phyloP scores from a whole-genome alignment of 1,140 invertebrate species.

The Drosophila nigrodunni region DNA sequence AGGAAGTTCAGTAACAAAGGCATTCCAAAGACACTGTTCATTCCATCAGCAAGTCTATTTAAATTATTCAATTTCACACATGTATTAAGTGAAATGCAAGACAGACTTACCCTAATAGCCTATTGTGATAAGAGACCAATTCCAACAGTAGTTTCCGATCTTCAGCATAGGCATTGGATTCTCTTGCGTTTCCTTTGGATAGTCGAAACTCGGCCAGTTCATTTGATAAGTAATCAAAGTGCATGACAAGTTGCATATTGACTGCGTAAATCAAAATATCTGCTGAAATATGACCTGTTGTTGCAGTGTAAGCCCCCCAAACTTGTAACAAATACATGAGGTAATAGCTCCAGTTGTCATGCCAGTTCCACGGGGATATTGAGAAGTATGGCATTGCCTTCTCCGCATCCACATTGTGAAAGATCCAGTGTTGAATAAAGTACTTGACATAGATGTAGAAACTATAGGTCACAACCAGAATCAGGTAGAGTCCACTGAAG shows the following conservation, averaged over 20 bases:
- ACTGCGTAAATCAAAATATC: slow-evolving; percentile 50
- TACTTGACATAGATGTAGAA: slow-evolving; percentile 42
- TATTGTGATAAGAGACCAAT: slow-evolving; percentile 53
- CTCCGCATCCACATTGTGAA: slow-evolving; percentile 14
- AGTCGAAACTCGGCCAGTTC: slow-evolving; percentile 10
- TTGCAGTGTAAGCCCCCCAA: slow-evolving; percentile 45
- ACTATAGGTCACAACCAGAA: slow-evolving; percentile 55
- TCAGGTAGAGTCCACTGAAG: slow-evolving; percentile 50
- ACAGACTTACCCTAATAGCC: slow-evolving; percentile 40
- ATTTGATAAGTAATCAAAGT: slow-evolving; percentile 52
- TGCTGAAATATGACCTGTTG: slow-evolving; percentile 53
- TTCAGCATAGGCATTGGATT: background rate
- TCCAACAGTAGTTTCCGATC: slow-evolving; percentile 39
- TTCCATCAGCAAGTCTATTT: slow-evolving; percentile 45
- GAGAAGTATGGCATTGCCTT: slow-evolving; percentile 44
- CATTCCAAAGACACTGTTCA: slow-evolving; percentile 56
- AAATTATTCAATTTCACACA: background rate
- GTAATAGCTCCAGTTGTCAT: slow-evolving; percentile 54
- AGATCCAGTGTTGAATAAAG: slow-evolving; percentile 37
- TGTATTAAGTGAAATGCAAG: background rate
- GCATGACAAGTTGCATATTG: slow-evolving; percentile 60
- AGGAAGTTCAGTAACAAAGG: slow-evolving; percentile 56
- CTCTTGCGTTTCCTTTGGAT: background rate
- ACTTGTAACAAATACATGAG: slow-evolving; percentile 40
- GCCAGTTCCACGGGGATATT: slow-evolving; percentile 52